Evolutionary conservation across 2,113 vertebrate species (phyloP), one percentile per base, ranked within the genome.

Genomic region (Chloropsis hardwickii): DNA sequence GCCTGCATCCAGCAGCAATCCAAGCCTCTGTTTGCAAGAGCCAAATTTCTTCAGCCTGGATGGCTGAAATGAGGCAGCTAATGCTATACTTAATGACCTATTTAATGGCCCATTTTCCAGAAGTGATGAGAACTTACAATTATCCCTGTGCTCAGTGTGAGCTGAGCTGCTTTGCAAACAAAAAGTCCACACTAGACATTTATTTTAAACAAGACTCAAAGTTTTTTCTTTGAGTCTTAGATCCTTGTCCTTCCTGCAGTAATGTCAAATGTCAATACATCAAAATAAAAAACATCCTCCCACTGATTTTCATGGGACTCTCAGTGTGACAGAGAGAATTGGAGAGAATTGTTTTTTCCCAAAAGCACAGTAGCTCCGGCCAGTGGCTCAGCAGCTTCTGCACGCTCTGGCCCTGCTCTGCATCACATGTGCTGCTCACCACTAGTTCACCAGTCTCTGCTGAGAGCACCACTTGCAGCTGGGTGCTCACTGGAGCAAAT

Each of bases 101-200:
- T 79, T 91, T 94, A 95, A 94, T 65, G 81, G 61, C 72, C 92
- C 77, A 53, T 92, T 96, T 97, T 97, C 95, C 48, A 94, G 53
- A 95, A 95, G 31, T 71, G 83, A 84, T 65, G 81, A 94, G 89
- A 95, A 91, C n/a, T 91, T 95, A 80, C 5, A 81, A 58, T 92
- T 92, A 86, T 88, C 80, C 76, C 58, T 51, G 35, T 64, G 64
- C 64, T 95, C 79, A 71, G 25, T 22, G 39, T 62, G 74, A 95
- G 60, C 64, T 72, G 62, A 33, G 27, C 81, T 92, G 50, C 39
- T 92, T 51, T 67, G 60, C n/a, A 80, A 62, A 88, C 44, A 80
- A 60, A 62, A 92, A 72, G 27, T 48, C 64, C 60, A 83, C 58
- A n/a, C 9, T 4, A 86, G 17, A 39, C 40, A 91, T 82, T 85